Evolutionary conservation across 1,140 invertebrate species (phyloP).

Genomic region (Anastatus disparis): DNA sequence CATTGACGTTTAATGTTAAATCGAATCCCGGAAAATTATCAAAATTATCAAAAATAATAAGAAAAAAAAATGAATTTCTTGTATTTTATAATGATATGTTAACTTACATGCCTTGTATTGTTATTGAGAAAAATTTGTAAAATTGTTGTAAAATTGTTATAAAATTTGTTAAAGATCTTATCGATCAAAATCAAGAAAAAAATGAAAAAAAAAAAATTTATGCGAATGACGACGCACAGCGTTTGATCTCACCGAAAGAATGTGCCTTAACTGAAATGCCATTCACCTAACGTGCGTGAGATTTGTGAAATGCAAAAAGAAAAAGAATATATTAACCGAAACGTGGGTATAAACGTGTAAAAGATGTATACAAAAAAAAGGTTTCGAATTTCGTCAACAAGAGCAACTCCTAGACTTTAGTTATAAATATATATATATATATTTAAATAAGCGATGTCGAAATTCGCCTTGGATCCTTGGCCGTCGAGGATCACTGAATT

Average conservation of each 20-base stretch:
- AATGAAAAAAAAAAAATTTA: no score
- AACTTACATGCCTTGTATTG: not conserved
- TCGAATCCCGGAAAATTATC: not conserved
- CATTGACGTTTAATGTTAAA: not conserved
- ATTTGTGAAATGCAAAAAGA: not conserved
- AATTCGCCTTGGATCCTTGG: not conserved
- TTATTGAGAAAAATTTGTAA: constrained; percentile 31
- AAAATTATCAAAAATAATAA: not conserved
- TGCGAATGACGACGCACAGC: constrained; percentile 31
- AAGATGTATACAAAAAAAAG: not conserved
- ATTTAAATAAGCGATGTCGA: constrained; percentile 17
- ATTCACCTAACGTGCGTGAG: constrained; percentile 27
- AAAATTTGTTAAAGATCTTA: constrained; percentile 31
- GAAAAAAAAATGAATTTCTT: not conserved
- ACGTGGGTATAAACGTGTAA: not conserved
- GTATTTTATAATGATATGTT: constrained; percentile 13
- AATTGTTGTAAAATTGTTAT: constrained; percentile 36
- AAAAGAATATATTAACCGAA: not conserved
- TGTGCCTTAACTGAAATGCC: constrained; percentile 38
- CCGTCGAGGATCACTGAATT: constrained; percentile 12
- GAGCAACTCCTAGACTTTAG: constrained; percentile 18
- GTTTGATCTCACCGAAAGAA: constrained; percentile 39
- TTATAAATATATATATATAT: constrained; percentile 9
- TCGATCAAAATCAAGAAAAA: no score
- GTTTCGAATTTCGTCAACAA: constrained; percentile 31